Percentiles rank a stretch among this genome's conserved stretches.
phyloP scores from a whole-genome alignment of 2,797 vertebrate species.

The Sebastes taczanowskii region DNA sequence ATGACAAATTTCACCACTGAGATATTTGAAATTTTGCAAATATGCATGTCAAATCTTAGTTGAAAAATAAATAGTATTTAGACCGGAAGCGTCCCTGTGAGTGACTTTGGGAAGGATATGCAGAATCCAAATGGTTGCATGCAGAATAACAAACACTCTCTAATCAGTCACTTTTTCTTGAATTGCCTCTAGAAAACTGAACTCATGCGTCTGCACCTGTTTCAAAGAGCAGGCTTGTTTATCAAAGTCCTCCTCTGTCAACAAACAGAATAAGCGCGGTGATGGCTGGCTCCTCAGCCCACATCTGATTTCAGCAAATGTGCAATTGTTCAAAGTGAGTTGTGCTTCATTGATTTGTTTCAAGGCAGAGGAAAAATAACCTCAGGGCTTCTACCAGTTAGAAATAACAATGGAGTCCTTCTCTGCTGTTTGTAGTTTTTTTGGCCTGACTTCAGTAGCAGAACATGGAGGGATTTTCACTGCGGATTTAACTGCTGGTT shows the following conservation, averaged over 20 bases:
- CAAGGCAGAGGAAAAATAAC: slow-evolving; percentile 82
- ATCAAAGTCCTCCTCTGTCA: slow-evolving; percentile 75
- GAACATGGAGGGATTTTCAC: slow-evolving; percentile 58
- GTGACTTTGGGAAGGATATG: slow-evolving; percentile 41
- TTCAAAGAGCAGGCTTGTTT: slow-evolving; percentile 73
- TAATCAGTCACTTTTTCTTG: slow-evolving; percentile 62
- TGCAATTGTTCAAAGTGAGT: slow-evolving; percentile 83
- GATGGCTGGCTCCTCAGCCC: slow-evolving; percentile 72
- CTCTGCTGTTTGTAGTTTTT: slow-evolving; percentile 67
- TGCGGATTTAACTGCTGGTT: slow-evolving; percentile 32
- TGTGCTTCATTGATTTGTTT: slow-evolving; percentile 84
- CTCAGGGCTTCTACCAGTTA: slow-evolving; percentile 78
- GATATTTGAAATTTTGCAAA: slow-evolving; percentile 39
- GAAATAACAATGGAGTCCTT: slow-evolving; percentile 83
- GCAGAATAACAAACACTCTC: slow-evolving; percentile 70
- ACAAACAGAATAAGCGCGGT: slow-evolving; percentile 71
- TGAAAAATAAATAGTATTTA: slow-evolving; percentile 46
- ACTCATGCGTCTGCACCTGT: slow-evolving; percentile 70
- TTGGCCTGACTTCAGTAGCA: slow-evolving; percentile 59
- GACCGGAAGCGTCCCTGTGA: slow-evolving; percentile 37
- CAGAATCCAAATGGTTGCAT: slow-evolving; percentile 48
- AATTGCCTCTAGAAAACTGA: slow-evolving; percentile 60
- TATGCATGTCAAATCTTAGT: slow-evolving; percentile 14
- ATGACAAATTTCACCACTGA: slow-evolving; percentile 30
- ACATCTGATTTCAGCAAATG: slow-evolving; percentile 81